Evolutionary conservation across 2,113 vertebrate genomes (phyloP).

Genomic region (Silurus meridionalis): DNA sequence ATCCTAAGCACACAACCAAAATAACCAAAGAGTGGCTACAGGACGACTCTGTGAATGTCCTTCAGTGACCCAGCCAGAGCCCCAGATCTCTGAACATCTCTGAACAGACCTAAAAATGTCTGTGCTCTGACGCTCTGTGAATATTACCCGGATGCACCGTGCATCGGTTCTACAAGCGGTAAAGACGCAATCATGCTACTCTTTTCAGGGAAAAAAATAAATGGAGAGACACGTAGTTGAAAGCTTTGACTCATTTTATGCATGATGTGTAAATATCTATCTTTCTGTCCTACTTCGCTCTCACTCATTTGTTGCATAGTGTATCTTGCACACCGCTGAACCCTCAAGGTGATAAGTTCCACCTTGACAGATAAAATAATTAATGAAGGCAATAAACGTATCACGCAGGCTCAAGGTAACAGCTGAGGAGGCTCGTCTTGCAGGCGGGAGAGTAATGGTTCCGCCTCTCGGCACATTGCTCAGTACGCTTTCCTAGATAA

Average conservation of each 20-base stretch:
- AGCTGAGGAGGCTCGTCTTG: conserved; percentile 10
- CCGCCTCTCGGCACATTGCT: neutral
- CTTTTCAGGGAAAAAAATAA: conserved; percentile 4
- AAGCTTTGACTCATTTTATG: neutral
- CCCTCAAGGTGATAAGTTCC: conserved; percentile 56
- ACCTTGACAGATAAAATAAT: conserved; percentile 43
- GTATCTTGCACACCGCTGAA: conserved; percentile 45
- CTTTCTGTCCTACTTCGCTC: neutral
- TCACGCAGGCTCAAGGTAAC: neutral
- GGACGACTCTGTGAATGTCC: too few species aligned
- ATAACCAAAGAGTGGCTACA: too few species aligned
- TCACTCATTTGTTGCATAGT: neutral
- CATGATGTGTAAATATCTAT: conserved; percentile 25
- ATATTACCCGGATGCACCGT: conserved; percentile 4
- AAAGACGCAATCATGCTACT: neutral
- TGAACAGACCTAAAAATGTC: too few species aligned
- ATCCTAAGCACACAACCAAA: too few species aligned
- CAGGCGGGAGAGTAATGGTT: neutral
- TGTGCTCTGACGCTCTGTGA: too few species aligned
- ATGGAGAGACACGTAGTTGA: neutral
- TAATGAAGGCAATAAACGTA: conserved; percentile 49
- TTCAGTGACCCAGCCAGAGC: too few species aligned
- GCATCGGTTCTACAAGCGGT: conserved; percentile 48
- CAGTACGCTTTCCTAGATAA: conserved; percentile 18
- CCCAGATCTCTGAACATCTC: too few species aligned